Percentiles rank a stretch among this genome's conserved stretches.
Evolutionary conservation across 37 sponge, comb jelly and placozoan species (phyloP).

Genomic region (Ephydatia muelleri): DNA sequence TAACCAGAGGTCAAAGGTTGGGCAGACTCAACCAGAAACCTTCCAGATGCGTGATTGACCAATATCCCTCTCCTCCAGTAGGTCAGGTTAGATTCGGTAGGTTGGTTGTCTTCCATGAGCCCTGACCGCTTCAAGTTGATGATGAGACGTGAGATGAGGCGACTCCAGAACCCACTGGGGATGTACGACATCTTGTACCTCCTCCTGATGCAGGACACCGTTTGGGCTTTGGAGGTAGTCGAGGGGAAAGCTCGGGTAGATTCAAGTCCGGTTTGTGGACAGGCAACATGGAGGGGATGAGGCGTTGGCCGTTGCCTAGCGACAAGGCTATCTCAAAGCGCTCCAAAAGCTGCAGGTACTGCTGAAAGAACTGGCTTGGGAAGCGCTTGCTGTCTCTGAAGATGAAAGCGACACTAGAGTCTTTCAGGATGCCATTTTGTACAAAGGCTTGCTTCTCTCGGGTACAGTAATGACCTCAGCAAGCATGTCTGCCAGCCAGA

Average conservation of each 20-base stretch:
- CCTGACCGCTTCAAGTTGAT: constrained; percentile 86
- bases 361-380: constrained; percentile 74
- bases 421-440: constrained; percentile 84
- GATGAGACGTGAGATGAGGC: constrained; percentile 87
- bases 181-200: constrained; percentile 87
- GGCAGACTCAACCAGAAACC: constrained; percentile 80
- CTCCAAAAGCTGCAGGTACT: constrained; percentile 94
- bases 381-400: constrained; percentile 73
- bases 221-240: neutral
- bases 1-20: constrained; percentile 14
- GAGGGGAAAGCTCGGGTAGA: constrained; percentile 19
- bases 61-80: constrained; percentile 88
- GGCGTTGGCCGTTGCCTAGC: constrained; percentile 75
- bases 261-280: constrained; percentile 49
- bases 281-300: constrained; percentile 93
- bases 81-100: constrained; percentile 8
- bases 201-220: constrained; percentile 47
- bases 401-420: constrained; percentile 78
- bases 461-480: constrained; percentile 89
- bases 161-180: constrained; percentile 97
- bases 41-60: constrained; percentile 57
- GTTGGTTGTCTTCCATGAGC: constrained; percentile 17
- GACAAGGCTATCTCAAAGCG: constrained; percentile 93
- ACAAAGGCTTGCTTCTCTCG: constrained; percentile 76
- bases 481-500: constrained; percentile 93